phyloP scores from a whole-genome alignment of 2,113 vertebrate genomes.

The Circaetus cinerascens region DNA sequence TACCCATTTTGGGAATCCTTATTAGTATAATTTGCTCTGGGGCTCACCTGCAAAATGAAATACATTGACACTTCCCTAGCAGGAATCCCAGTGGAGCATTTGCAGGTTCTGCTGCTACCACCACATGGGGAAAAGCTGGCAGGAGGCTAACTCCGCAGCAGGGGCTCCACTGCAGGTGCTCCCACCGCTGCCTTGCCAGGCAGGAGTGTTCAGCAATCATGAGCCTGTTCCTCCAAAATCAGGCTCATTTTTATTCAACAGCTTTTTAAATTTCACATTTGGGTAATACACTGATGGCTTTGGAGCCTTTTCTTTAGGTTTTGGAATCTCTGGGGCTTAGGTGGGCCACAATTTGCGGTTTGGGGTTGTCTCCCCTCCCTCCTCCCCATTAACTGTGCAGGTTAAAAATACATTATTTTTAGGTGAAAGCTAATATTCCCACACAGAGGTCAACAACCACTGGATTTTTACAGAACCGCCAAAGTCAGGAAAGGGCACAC shows the following conservation, averaged over 20 bases:
- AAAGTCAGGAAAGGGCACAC: not conserved
- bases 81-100: not conserved
- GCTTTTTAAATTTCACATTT: not conserved
- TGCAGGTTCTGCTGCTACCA: not conserved
- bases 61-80: not conserved
- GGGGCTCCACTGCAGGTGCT: not conserved
- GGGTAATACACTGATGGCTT: not conserved
- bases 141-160: not conserved
- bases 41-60: conserved; percentile 3
- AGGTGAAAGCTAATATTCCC: not conserved
- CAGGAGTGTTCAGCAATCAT: not conserved
- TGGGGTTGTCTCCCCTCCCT: not conserved
- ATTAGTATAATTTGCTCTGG: conserved; percentile 6
- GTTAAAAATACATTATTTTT: not conserved
- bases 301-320: not conserved
- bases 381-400: not conserved
- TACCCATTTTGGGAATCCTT: conserved; percentile 6
- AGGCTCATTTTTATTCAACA: not conserved
- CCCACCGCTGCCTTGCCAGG: not conserved
- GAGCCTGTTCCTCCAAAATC: not conserved
- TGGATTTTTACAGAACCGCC: not conserved
- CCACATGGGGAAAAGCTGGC: not conserved
- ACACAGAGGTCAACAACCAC: not conserved
- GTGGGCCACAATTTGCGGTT: not conserved
- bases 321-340: not conserved